Conservation (phyloP, 2,113 vertebrate genomes). For the Forbesichthys papilliferus region DNA sequence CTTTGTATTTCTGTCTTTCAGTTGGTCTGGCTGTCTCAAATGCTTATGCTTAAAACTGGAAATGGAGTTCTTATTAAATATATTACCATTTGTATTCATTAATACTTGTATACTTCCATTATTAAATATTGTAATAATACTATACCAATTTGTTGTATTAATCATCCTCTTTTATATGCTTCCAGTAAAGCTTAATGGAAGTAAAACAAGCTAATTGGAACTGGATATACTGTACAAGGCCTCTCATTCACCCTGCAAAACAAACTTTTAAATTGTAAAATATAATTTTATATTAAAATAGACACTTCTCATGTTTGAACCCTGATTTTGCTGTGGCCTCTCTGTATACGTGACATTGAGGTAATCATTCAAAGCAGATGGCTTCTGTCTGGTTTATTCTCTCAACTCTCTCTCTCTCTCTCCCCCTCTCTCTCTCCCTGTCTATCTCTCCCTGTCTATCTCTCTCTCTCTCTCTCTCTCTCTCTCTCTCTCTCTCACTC, state of each 20-base stretch:
- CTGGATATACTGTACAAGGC: not conserved
- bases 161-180: no score
- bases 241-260: not conserved
- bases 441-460: not conserved
- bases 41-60: no score
- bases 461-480: not conserved
- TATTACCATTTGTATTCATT: no score
- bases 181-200: no score
- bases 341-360: conserved; percentile 16
- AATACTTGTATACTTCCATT: no score
- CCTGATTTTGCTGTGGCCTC: conserved; percentile 17
- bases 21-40: no score
- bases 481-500: conserved; percentile 1
- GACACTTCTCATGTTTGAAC: conserved; percentile 24
- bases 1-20: no score
- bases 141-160: no score
- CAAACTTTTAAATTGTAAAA: not conserved
- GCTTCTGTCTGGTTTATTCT: conserved; percentile 48
- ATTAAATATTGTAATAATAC: no score
- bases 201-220: no score
- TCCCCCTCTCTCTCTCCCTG: conserved; percentile 6
- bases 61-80: no score
- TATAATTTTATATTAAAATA: conserved; percentile 3
- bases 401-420: conserved; percentile 31
- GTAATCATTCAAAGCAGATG: conserved; percentile 65